Conservation (phyloP, 2,888 invertebrate genomes). For the Odontocolon sp. region DNA sequence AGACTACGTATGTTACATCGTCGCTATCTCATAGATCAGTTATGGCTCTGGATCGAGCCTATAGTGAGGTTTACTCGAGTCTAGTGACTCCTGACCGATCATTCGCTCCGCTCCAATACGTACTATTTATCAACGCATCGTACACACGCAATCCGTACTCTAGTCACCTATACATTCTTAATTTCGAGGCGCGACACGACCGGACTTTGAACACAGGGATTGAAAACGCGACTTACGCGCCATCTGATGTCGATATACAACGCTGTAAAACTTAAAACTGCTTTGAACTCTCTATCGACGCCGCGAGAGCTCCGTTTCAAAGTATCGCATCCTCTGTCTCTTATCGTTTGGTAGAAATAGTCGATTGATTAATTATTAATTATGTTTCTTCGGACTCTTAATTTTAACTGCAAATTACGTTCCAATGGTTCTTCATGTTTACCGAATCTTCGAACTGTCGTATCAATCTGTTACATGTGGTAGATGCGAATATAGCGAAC, state of each 20-base stretch:
- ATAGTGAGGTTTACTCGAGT: neutral
- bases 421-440: no score
- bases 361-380: no score
- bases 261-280: neutral
- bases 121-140: no score
- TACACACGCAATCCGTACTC: no score
- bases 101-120: slow-evolving; percentile 15
- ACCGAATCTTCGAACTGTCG: no score
- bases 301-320: neutral
- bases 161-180: slow-evolving; percentile 1
- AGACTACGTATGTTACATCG: no score
- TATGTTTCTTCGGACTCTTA: no score
- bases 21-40: neutral
- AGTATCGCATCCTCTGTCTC: no score
- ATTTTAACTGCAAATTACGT: no score
- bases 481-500: no score
- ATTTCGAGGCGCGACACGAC: slow-evolving; percentile 27
- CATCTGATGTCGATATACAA: neutral
- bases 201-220: slow-evolving; percentile 43
- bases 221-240: neutral
- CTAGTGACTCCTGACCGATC: slow-evolving; percentile 39
- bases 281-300: neutral
- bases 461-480: no score
- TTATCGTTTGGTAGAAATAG: no score
- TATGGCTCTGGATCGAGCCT: neutral